A percentile compares a stretch with the other conserved stretches of the same genome.
phyloP scores from a whole-genome alignment of 2,113 vertebrate genomes.

The Okapia johnstoni region DNA sequence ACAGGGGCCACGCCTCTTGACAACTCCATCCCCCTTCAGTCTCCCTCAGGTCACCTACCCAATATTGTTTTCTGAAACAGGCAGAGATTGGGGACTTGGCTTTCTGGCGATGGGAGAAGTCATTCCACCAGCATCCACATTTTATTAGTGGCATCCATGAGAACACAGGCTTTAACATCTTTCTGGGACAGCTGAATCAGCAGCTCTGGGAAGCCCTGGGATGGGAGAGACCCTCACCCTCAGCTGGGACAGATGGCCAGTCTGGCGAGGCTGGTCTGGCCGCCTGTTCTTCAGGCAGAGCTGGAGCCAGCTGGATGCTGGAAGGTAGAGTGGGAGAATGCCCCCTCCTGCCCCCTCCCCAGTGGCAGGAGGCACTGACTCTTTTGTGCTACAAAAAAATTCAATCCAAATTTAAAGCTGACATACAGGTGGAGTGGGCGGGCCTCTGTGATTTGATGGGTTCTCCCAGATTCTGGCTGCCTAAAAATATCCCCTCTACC shows the following conservation, averaged over 20 bases:
- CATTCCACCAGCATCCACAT: neutral
- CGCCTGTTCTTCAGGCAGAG: neutral
- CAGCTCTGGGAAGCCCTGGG: neutral
- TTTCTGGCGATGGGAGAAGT: neutral
- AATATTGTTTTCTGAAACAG: neutral
- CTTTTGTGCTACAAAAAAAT: constrained; percentile 54
- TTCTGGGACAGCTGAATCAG: neutral
- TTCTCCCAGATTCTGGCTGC: constrained; percentile 55
- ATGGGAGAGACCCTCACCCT: neutral
- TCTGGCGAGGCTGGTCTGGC: neutral
- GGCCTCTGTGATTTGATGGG: constrained; percentile 57
- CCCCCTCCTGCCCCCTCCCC: neutral
- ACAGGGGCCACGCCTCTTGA: neutral
- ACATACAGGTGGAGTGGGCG: constrained; percentile 59
- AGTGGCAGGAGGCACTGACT: constrained; percentile 10
- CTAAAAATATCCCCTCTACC: constrained; percentile 69
- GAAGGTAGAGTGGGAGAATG: neutral
- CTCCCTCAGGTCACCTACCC: neutral
- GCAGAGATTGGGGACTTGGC: neutral
- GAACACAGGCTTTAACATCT: neutral
- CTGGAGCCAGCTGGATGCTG: constrained; percentile 7
- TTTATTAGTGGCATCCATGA: neutral
- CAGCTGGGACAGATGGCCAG: neutral
- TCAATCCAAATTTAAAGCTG: constrained; percentile 58
- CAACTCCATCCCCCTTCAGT: neutral